phyloP scores from a whole-genome alignment of 1,140 invertebrate genomes.

The Bombus sylvicola region DNA sequence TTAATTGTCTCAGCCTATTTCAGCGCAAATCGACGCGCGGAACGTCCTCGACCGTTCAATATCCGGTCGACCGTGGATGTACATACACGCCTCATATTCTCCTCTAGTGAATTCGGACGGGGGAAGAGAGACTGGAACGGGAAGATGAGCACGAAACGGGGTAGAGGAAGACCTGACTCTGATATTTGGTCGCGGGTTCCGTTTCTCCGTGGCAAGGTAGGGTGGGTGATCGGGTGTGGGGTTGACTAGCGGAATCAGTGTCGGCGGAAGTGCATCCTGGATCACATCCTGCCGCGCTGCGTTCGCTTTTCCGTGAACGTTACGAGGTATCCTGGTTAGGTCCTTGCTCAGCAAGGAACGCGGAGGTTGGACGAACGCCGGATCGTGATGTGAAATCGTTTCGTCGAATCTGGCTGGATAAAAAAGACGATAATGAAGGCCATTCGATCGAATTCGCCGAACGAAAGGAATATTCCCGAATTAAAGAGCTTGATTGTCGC shows the following conservation, averaged over 20 bases:
- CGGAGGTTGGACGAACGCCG: conserved; percentile 9
- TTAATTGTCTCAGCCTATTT: conserved; percentile 13
- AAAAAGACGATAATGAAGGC: conserved; percentile 38
- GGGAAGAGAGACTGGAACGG: not conserved
- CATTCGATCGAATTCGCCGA: conserved; percentile 2
- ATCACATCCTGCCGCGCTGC: conserved; percentile 62
- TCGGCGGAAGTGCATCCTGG: conserved; percentile 65
- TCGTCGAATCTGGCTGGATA: conserved; percentile 50
- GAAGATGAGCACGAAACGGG: conserved; percentile 34
- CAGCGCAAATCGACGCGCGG: not conserved
- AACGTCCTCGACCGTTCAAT: conserved; percentile 25
- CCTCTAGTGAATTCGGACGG: conserved; percentile 6
- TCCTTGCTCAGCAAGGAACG: conserved; percentile 56
- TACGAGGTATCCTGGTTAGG: conserved; percentile 45
- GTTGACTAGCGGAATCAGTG: conserved; percentile 62
- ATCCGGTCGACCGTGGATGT: conserved; percentile 30
- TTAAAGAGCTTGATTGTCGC: conserved; percentile 25
- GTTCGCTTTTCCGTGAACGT: conserved; percentile 64
- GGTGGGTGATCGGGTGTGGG: not conserved
- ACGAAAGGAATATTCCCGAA: conserved; percentile 11
- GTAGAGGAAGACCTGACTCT: conserved; percentile 47
- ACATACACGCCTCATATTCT: conserved; percentile 45
- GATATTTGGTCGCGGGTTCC: conserved; percentile 65
- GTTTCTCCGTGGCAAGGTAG: conserved; percentile 25
- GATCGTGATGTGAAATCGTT: conserved; percentile 69